phyloP scores from a whole-genome alignment of 2,113 vertebrate genomes.

The Prinia subflava region DNA sequence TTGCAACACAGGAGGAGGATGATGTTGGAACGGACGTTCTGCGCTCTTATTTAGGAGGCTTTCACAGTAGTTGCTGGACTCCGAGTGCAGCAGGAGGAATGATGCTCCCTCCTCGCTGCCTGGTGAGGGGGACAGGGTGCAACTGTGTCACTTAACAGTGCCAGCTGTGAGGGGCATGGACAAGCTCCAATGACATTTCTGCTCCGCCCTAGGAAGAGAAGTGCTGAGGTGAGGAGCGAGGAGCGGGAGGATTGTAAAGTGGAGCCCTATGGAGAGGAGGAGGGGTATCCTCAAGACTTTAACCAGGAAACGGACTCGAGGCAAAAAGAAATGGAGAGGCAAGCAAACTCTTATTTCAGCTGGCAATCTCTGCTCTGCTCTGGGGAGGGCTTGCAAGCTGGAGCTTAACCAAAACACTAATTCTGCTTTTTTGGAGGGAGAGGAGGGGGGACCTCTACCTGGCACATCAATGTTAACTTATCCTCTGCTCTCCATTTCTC shows the following conservation, averaged over 20 bases:
- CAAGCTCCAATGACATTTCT: conserved; percentile 24
- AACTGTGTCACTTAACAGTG: conserved; percentile 20
- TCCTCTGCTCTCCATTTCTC: background rate
- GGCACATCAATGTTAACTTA: background rate
- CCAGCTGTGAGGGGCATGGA: conserved; percentile 15
- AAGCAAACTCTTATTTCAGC: conserved; percentile 63
- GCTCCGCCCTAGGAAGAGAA: background rate
- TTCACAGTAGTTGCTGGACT: background rate
- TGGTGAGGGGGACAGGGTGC: background rate
- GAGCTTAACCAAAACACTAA: background rate
- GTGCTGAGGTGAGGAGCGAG: conserved; percentile 53
- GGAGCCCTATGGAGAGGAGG: conserved; percentile 65
- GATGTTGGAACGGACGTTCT: background rate
- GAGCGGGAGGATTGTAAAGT: conserved; percentile 47
- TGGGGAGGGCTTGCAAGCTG: conserved; percentile 19
- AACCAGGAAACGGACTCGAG: conserved; percentile 57
- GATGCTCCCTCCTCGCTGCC: background rate
- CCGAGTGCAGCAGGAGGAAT: background rate
- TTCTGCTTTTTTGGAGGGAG: background rate
- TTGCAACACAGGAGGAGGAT: conserved; percentile 59
- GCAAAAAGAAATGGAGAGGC: conserved; percentile 57
- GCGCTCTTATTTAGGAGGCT: background rate
- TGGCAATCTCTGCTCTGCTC: conserved; percentile 2
- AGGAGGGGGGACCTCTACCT: background rate
- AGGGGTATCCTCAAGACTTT: conserved; percentile 56